These are phyloP conservation scores for Spongia lamella DNA, from an alignment of 37 sponge, comb jelly and placozoan species.

Conservation along the genomic window DNA sequence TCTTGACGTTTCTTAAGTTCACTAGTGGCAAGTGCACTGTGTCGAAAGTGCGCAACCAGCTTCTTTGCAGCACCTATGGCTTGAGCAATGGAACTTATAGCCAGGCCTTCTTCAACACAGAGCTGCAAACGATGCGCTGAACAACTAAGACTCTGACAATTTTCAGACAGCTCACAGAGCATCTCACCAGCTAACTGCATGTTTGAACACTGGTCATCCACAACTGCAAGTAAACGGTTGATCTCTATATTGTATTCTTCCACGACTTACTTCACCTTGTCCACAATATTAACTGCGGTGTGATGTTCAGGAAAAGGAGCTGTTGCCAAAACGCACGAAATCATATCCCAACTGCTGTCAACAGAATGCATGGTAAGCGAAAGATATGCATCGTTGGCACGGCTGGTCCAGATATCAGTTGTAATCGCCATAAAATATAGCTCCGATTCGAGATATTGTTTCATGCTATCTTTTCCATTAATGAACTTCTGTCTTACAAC, in stretches of 20 bases:
- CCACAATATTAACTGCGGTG: constrained; percentile 12
- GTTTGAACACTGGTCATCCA: constrained; percentile 11
- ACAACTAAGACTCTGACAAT: constrained; percentile 6
- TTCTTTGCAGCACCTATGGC: constrained; percentile 36
- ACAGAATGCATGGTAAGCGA: constrained; percentile 15
- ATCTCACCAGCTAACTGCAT: constrained; percentile 17
- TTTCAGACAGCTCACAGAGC: no score
- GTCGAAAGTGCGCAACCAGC: constrained; percentile 30
- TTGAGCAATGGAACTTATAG: background rate
- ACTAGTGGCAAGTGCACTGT: constrained; percentile 25
- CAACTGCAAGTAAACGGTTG: background rate
- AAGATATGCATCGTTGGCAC: constrained; percentile 21
- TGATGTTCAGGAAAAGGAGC: constrained; percentile 16
- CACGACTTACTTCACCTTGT: constrained; percentile 5
- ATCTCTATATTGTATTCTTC: background rate
- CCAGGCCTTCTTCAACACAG: constrained; percentile 11
- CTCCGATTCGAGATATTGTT: background rate
- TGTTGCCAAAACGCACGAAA: constrained; percentile 1
- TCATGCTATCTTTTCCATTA: background rate
- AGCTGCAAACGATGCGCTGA: constrained; percentile 22
- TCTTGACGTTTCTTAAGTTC: constrained; percentile 18
- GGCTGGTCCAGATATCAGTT: constrained; percentile 27
- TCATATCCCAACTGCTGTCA: background rate
- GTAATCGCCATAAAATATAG: constrained; percentile 5
- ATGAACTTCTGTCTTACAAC: background rate